Evolutionary conservation across 2,113 vertebrate species (phyloP).

Genomic region (Pelodiscus sinensis): DNA sequence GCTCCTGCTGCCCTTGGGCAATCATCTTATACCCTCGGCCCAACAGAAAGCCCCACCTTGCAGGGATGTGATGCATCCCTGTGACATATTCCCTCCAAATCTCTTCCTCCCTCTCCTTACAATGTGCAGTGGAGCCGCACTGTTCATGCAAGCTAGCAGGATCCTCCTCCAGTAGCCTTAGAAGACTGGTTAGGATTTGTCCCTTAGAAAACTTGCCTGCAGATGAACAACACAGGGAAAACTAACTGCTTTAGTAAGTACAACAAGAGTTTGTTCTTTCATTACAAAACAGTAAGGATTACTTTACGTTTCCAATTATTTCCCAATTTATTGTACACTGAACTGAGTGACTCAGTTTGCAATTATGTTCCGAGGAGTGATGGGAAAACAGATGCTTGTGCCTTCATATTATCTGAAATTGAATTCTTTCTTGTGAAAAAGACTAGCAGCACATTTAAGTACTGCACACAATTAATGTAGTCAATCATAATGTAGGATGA

Average conservation of each 20-base stretch:
- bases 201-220: not conserved
- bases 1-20: not conserved
- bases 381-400: not conserved
- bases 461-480: not conserved
- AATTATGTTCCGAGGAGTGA: not conserved
- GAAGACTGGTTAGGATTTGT: not conserved
- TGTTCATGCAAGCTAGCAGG: not conserved
- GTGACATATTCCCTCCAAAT: not conserved
- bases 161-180: not conserved
- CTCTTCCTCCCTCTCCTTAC: not conserved
- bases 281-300: conserved; percentile 1
- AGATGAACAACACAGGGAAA: not conserved
- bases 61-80: not conserved
- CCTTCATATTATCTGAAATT: not conserved
- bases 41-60: not conserved
- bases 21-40: not conserved
- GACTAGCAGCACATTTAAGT: not conserved
- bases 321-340: not conserved
- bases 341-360: not conserved
- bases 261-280: not conserved
- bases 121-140: not conserved
- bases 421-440: not conserved
- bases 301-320: not conserved
- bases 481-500: not conserved
- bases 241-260: not conserved